Evolutionary conservation across 2,113 vertebrate genomes (phyloP).

Genomic region (Felis catus): DNA sequence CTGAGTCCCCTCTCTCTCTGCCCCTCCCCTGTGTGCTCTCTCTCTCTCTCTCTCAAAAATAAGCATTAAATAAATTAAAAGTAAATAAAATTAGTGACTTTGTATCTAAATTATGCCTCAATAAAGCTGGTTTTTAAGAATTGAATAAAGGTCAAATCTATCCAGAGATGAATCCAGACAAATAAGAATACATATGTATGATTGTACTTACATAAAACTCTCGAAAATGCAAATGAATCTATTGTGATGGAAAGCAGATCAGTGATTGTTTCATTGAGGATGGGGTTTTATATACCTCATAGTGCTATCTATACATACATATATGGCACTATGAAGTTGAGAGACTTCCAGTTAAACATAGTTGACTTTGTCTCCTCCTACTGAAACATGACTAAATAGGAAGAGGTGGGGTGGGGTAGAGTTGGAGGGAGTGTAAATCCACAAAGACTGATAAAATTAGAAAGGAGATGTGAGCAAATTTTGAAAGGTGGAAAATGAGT

Average conservation of each 20-base stretch:
- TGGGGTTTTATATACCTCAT: not conserved
- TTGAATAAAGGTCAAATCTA: not conserved
- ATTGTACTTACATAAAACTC: not conserved
- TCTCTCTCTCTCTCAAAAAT: too few relatives aligned
- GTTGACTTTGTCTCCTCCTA: not conserved
- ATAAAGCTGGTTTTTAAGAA: not conserved
- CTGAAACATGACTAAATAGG: not conserved
- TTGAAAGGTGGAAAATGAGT: not conserved
- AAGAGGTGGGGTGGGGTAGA: not conserved
- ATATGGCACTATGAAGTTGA: not conserved
- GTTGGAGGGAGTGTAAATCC: not conserved
- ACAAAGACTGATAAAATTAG: not conserved
- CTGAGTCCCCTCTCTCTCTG: too few relatives aligned
- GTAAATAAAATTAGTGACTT: not conserved
- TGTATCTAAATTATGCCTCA: not conserved
- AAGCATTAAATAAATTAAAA: too few relatives aligned
- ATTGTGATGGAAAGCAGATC: not conserved
- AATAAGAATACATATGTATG: not conserved
- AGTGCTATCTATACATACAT: not conserved
- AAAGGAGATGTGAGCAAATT: not conserved
- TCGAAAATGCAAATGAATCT: not conserved
- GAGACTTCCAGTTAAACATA: not conserved
- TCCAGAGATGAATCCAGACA: not conserved
- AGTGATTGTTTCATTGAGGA: not conserved
- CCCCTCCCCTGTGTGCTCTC: too few relatives aligned